Evolutionary conservation across 1,140 invertebrate species (phyloP), one percentile per base, ranked within the genome.

Genomic region (Portunus trituberculatus): DNA sequence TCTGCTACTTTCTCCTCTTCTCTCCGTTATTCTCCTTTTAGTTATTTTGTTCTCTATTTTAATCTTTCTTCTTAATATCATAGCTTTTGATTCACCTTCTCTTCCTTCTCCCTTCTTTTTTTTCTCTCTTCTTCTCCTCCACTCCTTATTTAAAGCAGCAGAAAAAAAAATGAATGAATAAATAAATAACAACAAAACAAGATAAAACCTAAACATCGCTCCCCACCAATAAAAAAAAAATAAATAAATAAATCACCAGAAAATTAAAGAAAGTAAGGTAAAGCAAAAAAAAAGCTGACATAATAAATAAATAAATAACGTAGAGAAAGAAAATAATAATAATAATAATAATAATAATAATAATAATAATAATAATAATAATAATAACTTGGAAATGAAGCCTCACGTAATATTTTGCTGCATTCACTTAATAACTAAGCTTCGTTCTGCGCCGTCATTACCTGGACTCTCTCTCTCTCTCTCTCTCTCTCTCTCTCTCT

Each of bases 401-500:
- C 0, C 2, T 82, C 28, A 4, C 8, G 76, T 82, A 3, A 2
- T 3, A 28, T 82, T 82, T 82, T 82, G 76, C 16, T 82, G 76
- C 76, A 1, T 25, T 20, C 20, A 28, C 8, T 82, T 28, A 25
- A 20, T 82, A 25, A 28, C 76, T 82, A 28, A 0, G 76, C 1
- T 82, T 28, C 7, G 16, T 82, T 20, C 76, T 82, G 76, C 28
- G 7, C 16, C 28, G 7, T 82, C 20, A 28, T 82, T 20, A 82
- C 76, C 2, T 82, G 76, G 76, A 82, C 83, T 86, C 83, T 29
- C 83, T 86, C 31, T 39, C 86, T n/a, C 45, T 89, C 88, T n/a
- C 88, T 28, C 16, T n/a, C 88, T 25, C 86, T 10, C 32, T 32
- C 32, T 31, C 28, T 32, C 86, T 39, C 86, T 39, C 86, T 39